Percentiles rank a stretch among this genome's conserved stretches.
Evolutionary conservation across 2,113 vertebrate genomes (phyloP).

Genomic region (Gasterosteus aculeatus): DNA sequence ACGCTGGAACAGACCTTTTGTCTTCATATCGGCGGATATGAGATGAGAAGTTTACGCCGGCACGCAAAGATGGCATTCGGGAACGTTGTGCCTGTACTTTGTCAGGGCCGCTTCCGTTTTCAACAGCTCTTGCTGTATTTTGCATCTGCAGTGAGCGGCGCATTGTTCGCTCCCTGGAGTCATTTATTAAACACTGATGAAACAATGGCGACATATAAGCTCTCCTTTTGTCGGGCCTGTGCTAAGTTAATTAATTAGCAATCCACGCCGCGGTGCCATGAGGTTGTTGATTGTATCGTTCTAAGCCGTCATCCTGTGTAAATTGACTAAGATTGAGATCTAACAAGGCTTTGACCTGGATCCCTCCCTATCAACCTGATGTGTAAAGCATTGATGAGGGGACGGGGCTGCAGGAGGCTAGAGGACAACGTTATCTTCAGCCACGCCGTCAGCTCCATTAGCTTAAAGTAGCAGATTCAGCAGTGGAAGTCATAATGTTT

Average conservation of each 20-base stretch:
- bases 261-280: constrained; percentile 66
- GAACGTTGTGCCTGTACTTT: constrained; percentile 20
- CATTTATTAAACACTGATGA: constrained; percentile 67
- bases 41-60: constrained; percentile 30
- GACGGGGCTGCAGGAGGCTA: constrained; percentile 62
- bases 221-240: constrained; percentile 61
- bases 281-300: constrained; percentile 78
- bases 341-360: constrained; percentile 78
- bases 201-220: constrained; percentile 71
- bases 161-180: constrained; percentile 42
- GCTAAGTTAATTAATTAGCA: constrained; percentile 77
- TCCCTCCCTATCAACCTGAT: constrained; percentile 63
- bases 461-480: constrained; percentile 26
- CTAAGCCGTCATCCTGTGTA: constrained; percentile 78
- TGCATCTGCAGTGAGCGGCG: constrained; percentile 19
- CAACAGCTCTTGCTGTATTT: constrained; percentile 21
- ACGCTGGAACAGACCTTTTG: constrained; percentile 43
- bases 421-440: constrained; percentile 75
- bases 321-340: constrained; percentile 80
- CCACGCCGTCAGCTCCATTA: constrained; percentile 58
- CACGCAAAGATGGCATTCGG: constrained; percentile 38
- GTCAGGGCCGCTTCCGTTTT: constrained; percentile 28
- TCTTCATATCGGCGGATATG: constrained; percentile 54
- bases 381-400: constrained; percentile 72
- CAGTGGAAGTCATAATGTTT: constrained; percentile 18